These are phyloP conservation scores for Picus viridis DNA, from an alignment of 2,797 vertebrate genomes.

Conservation along the genomic window DNA sequence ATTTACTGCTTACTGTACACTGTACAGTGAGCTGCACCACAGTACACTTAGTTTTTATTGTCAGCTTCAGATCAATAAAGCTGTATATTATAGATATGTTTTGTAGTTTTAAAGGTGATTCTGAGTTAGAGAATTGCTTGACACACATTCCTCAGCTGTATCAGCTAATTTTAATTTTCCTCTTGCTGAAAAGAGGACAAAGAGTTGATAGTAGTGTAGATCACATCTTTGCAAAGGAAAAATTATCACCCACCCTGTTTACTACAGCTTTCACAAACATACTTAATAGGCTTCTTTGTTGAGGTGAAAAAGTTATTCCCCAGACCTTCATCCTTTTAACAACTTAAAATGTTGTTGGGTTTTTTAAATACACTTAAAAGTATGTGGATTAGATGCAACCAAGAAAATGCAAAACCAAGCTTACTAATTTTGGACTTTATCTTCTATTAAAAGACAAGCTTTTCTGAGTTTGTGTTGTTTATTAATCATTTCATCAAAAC, in stretches of 20 bases:
- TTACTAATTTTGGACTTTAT: neutral
- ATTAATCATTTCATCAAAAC: conserved; percentile 19
- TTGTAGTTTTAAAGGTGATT: neutral
- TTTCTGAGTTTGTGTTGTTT: neutral
- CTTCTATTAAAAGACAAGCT: neutral
- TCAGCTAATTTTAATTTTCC: neutral
- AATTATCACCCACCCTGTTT: neutral
- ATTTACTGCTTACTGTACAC: neutral
- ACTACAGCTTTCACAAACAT: neutral
- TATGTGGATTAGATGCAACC: neutral
- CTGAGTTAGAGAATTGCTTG: neutral
- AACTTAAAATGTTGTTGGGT: neutral
- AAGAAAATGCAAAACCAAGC: neutral
- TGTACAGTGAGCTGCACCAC: neutral
- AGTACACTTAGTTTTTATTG: conserved; percentile 15
- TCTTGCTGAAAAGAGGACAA: neutral
- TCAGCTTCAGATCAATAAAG: conserved; percentile 25
- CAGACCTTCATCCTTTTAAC: neutral
- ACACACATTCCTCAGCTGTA: neutral
- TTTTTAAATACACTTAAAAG: neutral
- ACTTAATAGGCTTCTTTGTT: neutral
- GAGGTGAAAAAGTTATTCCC: neutral
- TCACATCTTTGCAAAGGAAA: neutral
- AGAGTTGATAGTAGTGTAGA: neutral
- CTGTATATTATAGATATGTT: neutral